A percentile compares a stretch with the other conserved stretches of the same genome.
Evolutionary conservation across 2,113 vertebrate genomes (phyloP).

Genomic region (Acanthisitta chloris): DNA sequence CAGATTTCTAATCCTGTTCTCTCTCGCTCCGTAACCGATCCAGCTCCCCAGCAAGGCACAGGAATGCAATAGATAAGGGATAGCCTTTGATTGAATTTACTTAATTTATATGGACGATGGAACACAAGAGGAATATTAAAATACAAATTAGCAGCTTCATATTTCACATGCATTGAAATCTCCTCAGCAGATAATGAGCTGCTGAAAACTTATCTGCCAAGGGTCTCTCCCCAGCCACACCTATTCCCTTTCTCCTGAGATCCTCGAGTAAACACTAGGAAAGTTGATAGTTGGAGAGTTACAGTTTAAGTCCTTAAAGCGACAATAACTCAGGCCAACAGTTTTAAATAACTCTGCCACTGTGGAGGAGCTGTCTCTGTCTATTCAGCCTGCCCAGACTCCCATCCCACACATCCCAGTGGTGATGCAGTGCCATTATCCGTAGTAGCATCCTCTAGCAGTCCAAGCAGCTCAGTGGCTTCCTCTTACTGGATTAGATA

Average conservation of each 20-base stretch:
- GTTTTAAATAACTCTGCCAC: not conserved
- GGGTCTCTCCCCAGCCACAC: conserved; percentile 33
- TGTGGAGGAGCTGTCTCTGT: not conserved
- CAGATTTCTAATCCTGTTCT: conserved; percentile 3
- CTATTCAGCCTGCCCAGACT: not conserved
- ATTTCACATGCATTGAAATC: conserved; percentile 49
- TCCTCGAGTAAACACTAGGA: not conserved
- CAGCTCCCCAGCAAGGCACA: not conserved
- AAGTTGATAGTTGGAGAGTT: not conserved
- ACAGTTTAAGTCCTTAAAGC: not conserved
- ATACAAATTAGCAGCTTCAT: conserved; percentile 63
- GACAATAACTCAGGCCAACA: not conserved
- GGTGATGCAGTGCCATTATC: not conserved
- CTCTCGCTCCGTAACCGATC: not conserved
- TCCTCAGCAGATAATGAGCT: conserved; percentile 39
- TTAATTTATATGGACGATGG: conserved; percentile 46
- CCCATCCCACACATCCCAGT: not conserved
- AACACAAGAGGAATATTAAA: conserved; percentile 65
- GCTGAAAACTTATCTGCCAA: conserved; percentile 28
- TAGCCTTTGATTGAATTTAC: conserved; percentile 63
- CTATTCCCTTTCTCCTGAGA: not conserved
- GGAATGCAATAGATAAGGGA: conserved; percentile 39
- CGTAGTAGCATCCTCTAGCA: not conserved
- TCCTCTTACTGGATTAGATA: not conserved
- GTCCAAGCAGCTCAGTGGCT: not conserved